A percentile compares a stretch with the other conserved stretches of the same genome.
These are phyloP conservation scores for Gopherus evgoodei DNA, from an alignment of 2,113 vertebrate genomes.

Conservation along the genomic window DNA sequence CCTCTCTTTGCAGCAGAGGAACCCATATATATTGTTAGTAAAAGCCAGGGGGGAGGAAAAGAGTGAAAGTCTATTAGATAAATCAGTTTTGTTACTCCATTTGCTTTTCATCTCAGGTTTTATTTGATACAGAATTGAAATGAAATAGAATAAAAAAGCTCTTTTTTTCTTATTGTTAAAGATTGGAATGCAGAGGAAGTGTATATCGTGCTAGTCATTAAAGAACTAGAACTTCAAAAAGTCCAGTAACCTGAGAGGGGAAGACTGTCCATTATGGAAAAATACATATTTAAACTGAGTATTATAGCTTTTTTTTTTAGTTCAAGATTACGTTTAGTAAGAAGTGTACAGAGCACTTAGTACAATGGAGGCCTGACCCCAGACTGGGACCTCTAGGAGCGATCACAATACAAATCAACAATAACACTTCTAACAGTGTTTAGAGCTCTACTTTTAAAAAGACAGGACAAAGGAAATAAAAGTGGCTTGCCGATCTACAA, in stretches of 20 bases:
- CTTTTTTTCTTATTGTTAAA: neutral
- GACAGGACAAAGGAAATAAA: neutral
- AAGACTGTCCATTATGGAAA: neutral
- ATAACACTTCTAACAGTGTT: fast-evolving
- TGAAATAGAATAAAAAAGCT: neutral
- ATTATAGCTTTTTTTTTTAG: fast-evolving
- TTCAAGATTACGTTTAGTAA: neutral
- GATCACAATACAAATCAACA: neutral
- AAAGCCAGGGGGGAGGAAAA: neutral
- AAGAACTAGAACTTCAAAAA: neutral
- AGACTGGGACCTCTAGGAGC: neutral
- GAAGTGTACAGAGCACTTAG: neutral
- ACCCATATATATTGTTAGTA: neutral
- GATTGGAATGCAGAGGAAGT: neutral
- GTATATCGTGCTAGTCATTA: neutral
- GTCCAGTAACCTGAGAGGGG: neutral
- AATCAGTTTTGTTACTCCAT: neutral
- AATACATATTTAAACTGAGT: neutral
- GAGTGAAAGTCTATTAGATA: neutral
- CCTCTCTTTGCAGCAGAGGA: neutral
- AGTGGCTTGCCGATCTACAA: neutral
- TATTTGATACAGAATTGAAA: neutral
- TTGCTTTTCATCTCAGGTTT: neutral
- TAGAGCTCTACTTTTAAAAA: neutral
- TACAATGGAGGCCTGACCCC: neutral